Evolutionary conservation across 2,888 invertebrate species (phyloP).

Genomic region (Trachelus iudaicus): DNA sequence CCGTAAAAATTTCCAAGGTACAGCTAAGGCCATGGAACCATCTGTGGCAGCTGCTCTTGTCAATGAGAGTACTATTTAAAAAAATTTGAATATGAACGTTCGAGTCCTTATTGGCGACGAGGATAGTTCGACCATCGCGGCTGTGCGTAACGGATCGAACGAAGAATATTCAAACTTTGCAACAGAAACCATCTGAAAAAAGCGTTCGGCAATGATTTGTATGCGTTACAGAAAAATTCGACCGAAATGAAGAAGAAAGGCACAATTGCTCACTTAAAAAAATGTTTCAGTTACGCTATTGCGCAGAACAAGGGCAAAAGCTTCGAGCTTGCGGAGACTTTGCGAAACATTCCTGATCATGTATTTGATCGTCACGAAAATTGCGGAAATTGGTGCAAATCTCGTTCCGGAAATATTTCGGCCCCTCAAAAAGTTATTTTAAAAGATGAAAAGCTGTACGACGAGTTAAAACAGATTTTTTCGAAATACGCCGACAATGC

Average conservation of each 20-base stretch:
- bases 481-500: no score
- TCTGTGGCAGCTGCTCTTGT: constrained; percentile 23
- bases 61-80: constrained; percentile 29
- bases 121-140: constrained; percentile 32
- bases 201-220: constrained; percentile 32
- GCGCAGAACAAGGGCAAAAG: constrained; percentile 26
- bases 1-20: constrained; percentile 16
- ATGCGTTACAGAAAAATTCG: constrained; percentile 3
- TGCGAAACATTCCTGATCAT: no score
- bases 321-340: constrained; percentile 18
- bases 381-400: no score
- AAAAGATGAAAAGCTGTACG: no score
- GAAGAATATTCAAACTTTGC: constrained; percentile 28
- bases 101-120: constrained; percentile 40
- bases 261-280: constrained; percentile 26
- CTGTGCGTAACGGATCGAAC: constrained; percentile 26
- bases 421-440: no score
- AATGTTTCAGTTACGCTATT: constrained; percentile 30
- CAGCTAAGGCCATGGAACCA: constrained; percentile 41
- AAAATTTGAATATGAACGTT: constrained; percentile 28
- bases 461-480: no score
- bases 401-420: no score
- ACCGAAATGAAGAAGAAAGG: constrained; percentile 17
- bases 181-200: constrained; percentile 35
- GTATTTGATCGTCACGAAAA: no score